These are phyloP conservation scores for Cyprinodon diabolis DNA, from an alignment of 2,797 vertebrate genomes.

Conservation along the genomic window DNA sequence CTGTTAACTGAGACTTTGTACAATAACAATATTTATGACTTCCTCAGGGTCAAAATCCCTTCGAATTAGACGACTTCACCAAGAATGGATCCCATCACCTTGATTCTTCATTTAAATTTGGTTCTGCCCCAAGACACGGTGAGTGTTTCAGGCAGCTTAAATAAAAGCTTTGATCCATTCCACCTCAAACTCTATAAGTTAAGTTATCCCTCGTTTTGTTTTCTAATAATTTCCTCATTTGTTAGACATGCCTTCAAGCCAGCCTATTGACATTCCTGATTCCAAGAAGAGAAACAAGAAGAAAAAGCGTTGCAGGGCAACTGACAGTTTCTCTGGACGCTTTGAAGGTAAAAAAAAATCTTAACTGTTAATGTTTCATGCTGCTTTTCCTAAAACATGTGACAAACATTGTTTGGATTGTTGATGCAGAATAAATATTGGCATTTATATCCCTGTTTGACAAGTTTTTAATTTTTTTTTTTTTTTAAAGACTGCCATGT, in stretches of 20 bases:
- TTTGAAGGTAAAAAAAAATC: conserved; percentile 88
- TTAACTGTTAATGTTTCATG: background rate
- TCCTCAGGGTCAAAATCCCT: conserved; percentile 92
- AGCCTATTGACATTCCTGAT: conserved; percentile 96
- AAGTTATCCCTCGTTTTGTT: background rate
- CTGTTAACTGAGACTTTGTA: background rate
- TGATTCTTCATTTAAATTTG: conserved; percentile 89
- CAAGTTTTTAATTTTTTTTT: too few relatives aligned
- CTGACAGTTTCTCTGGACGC: conserved; percentile 95
- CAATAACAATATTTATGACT: conserved; percentile 21
- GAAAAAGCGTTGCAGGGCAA: conserved; percentile 96
- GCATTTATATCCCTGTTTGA: background rate
- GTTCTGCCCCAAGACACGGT: conserved; percentile 90
- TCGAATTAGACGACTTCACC: conserved; percentile 89
- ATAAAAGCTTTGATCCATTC: background rate
- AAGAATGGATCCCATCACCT: conserved; percentile 86
- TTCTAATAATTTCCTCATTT: conserved; percentile 26
- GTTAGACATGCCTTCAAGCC: conserved; percentile 92
- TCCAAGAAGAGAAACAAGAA: conserved; percentile 98
- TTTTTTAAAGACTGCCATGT: background rate
- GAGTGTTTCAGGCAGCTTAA: conserved; percentile 45
- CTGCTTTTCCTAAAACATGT: background rate
- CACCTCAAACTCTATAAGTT: background rate
- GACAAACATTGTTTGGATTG: background rate
- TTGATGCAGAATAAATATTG: background rate